Base-by-base conservation (phyloP, 2,113 vertebrate genomes). In the Dolichotis patagonum region DNA sequence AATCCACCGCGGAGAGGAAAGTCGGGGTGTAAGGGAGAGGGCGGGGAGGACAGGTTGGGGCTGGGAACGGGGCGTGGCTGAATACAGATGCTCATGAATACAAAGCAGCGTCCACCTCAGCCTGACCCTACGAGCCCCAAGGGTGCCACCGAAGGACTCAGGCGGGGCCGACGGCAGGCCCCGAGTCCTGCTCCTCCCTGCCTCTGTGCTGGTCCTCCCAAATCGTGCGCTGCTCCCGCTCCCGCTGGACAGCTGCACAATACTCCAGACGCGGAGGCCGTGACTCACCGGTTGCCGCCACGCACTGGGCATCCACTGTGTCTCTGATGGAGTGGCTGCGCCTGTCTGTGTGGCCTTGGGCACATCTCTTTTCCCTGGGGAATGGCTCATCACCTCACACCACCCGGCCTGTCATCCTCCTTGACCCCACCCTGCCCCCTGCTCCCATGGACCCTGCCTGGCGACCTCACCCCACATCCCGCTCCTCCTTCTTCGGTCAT, bases 311-410 rank as follows among this genome's bases (percentile, higher is more conserved):
- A 3, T 54, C 30, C 32, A n/a, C 54, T 41, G 58, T 35, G 38
- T 52, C 52, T 43, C 71, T 13, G 58, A 8, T 32, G 24, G 63
- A 43, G 58, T 58, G 41, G n/a, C 43, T 19, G 4, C 0, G 3
- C 58, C 75, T n/a, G 35, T 8, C 65, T 22, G 4, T 2, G 16
- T 22, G 63, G 19, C 9, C 67, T 62, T 30, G 60, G 41, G 46
- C 52, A 26, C 12, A 35, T 54, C 35, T 7, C 7, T 1, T 12
- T 41, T 81, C 43, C 2, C 46, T 49, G 30, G 69, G 11, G 41
- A 52, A 54, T 14, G 1, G 7, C 1, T 1, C 11, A 14, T 75
- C 9, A 52, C 13, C 0, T 67, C 56, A 26, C 0, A 0, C 32
- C 26, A 58, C 67, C 60, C 49, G 28, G 52, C n/a, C 84, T 2